Base-by-base conservation (phyloP, 2,888 invertebrate genomes). In the Physocephala rufipes region DNA sequence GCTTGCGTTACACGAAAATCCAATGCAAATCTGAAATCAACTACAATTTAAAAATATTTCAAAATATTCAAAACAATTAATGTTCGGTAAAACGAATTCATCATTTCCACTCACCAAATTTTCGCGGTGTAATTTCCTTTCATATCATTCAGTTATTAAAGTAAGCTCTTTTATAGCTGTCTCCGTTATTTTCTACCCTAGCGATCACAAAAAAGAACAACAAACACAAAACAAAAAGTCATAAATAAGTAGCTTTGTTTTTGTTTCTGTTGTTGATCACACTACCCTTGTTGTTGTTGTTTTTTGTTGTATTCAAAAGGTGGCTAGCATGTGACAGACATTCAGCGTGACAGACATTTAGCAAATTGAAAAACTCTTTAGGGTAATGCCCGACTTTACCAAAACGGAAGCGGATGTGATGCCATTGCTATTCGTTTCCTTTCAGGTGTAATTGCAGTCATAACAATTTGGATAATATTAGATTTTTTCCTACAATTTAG, bases 341-440 rank as follows among this genome's bases (percentile, higher is more conserved):
- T 2, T 15, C 24, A 24, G 16, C 58, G 15, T 28, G 19, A 19
- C 63, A 55, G 45, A 5, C 36, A n/a, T n/a, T n/a, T n/a, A n/a
- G 62, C 36, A n/a, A n/a, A 36, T 16, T 62, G 28, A 59, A 30
- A 30, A 62, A n/a, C 21, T 26, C 28, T 24, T n/a, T 21, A 53
- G 24, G 28, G 2, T 58, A 58, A 58, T 26, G 26, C 15, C 58
- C 28, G 28, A 55, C 24, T 45, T 67, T 67, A 67, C 24, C 67
- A 58, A 36, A 69, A 71, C 67, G 73, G 79, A 78, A 81, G 74
- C 81, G 82, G 82, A 81, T 80, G 79, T 80, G 77, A 65, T 67
- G 70, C 53, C 62, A 67, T 80, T 82, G 65, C 49, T 12, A 16
- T 30, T 26, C 51, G 58, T 15, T 47, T 67, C 58, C 67, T 58